Evolutionary conservation across 92 coral and sea anemone genomes (phyloP).

Genomic region (Zoanthus solanderi): DNA sequence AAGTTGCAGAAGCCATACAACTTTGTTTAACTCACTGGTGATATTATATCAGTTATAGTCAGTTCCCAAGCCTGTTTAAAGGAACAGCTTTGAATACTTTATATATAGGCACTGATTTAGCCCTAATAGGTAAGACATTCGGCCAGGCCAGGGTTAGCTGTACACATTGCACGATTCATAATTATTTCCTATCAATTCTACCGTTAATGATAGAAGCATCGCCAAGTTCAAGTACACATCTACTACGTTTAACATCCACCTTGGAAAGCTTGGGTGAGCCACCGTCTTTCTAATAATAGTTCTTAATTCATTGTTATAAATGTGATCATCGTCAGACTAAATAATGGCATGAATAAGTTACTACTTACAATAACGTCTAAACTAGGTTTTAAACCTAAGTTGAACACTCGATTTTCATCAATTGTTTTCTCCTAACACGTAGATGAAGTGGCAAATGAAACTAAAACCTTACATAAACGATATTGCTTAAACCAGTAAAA

Average conservation of each 20-base stretch:
- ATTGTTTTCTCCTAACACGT: background rate
- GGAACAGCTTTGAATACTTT: background rate
- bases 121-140: background rate
- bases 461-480: no score
- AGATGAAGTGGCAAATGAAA: no score
- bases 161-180: constrained; percentile 24
- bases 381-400: background rate
- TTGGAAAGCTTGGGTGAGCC: constrained; percentile 54
- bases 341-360: constrained; percentile 13
- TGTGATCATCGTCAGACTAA: background rate
- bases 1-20: no score
- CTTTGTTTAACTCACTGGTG: background rate
- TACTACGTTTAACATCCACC: constrained; percentile 51
- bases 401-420: background rate
- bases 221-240: constrained; percentile 52
- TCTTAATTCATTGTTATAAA: constrained; percentile 14
- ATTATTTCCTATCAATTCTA: constrained; percentile 30
- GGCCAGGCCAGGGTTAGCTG: background rate
- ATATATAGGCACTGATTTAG: background rate
- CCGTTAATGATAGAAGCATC: constrained; percentile 49
- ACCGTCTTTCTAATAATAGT: constrained; percentile 32
- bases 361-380: background rate
- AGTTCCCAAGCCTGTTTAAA: background rate
- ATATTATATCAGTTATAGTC: no score
- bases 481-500: no score